Evolutionary conservation across 2,113 vertebrate species (phyloP).

Genomic region (Gymnorhina tibicen): DNA sequence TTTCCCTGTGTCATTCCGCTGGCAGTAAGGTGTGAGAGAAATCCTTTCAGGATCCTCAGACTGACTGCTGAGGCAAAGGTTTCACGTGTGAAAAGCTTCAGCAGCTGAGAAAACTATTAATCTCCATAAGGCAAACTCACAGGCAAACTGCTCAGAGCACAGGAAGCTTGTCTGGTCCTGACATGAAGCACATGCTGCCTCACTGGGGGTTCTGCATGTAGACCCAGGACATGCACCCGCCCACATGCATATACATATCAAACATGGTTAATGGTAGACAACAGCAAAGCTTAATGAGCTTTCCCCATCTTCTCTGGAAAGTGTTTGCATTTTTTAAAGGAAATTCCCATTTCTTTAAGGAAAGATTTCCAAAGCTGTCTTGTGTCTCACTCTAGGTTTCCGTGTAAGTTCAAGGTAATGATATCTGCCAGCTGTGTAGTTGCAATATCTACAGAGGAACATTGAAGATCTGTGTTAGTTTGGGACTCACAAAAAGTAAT

Average conservation of each 20-base stretch:
- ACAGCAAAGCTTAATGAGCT: background rate
- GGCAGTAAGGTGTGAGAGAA: background rate
- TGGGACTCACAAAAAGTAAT: conserved; percentile 77
- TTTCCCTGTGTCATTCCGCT: background rate
- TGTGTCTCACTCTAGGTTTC: background rate
- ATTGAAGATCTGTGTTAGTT: conserved; percentile 63
- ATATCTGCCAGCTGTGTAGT: background rate
- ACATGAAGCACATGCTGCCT: rapidly evolving
- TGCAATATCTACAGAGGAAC: conserved; percentile 48
- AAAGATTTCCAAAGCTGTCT: background rate
- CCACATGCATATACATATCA: background rate
- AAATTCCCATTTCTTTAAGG: background rate
- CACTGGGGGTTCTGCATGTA: rapidly evolving
- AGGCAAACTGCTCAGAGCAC: background rate
- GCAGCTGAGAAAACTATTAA: background rate
- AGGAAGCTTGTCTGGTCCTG: background rate
- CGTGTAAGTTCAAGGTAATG: background rate
- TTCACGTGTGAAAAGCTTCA: background rate
- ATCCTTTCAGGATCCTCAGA: background rate
- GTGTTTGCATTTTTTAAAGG: background rate
- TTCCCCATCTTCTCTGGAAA: background rate
- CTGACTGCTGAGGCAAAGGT: background rate
- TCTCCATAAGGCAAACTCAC: too few relatives aligned
- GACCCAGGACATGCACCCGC: background rate
- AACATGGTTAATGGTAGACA: background rate